phyloP scores from a whole-genome alignment of 1,140 invertebrate species.

The Bathynomus jamesi region DNA sequence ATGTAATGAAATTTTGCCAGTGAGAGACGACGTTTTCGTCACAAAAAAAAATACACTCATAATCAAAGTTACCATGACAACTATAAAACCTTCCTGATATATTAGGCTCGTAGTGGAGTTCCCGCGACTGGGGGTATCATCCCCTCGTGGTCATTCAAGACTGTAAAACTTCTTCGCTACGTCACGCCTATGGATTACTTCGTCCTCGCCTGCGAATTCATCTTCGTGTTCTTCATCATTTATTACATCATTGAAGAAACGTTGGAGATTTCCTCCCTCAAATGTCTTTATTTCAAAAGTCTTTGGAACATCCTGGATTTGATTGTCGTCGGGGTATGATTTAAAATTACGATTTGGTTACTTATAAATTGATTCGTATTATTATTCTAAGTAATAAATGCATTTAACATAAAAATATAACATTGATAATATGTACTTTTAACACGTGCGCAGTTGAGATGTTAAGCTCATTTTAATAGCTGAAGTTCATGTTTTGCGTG shows the following conservation, averaged over 20 bases:
- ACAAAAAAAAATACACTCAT: no score
- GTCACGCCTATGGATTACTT: constrained; percentile 47
- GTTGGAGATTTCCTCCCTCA: constrained; percentile 54
- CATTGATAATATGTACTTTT: no score
- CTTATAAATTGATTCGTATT: no score
- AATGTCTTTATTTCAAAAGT: constrained; percentile 51
- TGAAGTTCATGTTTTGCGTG: no score
- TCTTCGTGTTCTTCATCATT: constrained; percentile 55
- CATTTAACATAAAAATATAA: no score
- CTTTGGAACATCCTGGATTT: constrained; percentile 62
- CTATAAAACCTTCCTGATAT: no score
- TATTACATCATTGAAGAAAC: constrained; percentile 62
- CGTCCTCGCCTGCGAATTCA: constrained; percentile 53
- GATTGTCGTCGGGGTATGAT: constrained; percentile 46
- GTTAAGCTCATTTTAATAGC: neutral
- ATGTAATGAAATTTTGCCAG: no score
- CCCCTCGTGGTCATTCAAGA: constrained; percentile 52
- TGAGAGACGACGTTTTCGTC: no score
- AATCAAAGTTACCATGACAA: no score
- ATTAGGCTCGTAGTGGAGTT: constrained; percentile 58
- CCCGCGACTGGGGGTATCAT: constrained; percentile 62
- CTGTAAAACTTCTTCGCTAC: constrained; percentile 56
- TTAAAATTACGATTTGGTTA: no score
- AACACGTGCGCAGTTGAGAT: no score
- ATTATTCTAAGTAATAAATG: no score